Evolutionary conservation across 2,797 vertebrate genomes (phyloP).

Genomic region (Sebastolobus alascanus): DNA sequence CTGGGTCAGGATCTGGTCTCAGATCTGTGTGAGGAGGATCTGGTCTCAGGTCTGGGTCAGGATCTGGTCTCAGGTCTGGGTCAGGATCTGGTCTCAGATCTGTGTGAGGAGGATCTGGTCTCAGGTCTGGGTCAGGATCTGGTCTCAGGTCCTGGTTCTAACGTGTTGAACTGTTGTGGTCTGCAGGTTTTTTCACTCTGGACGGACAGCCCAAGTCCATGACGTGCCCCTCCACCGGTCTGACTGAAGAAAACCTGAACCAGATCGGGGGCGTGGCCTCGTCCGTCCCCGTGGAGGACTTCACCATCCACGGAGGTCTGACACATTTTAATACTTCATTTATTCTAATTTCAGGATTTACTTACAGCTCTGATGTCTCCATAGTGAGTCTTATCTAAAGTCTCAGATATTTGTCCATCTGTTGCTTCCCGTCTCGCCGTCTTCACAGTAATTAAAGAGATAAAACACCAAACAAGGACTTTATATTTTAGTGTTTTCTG

Average conservation of each 20-base stretch:
- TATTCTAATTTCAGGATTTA: not conserved
- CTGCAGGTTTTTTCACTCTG: constrained; percentile 93
- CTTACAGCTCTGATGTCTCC: no score
- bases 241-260: constrained; percentile 88
- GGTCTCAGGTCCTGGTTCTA: not conserved
- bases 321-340: not conserved
- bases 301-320: constrained; percentile 94
- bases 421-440: no score
- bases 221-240: constrained; percentile 92
- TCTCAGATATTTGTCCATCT: no score
- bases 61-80: not conserved
- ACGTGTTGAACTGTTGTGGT: constrained; percentile 68
- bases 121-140: no score
- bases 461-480: no score
- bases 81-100: no score
- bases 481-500: no score
- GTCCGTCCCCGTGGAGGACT: constrained; percentile 94
- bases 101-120: no score
- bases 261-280: constrained; percentile 93
- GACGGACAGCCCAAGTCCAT: constrained; percentile 95
- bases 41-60: not conserved
- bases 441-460: no score
- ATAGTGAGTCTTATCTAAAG: no score
- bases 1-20: not conserved
- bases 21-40: no score